Conservation (phyloP, 1,140 invertebrate genomes). For the Lordiphosa mommai region DNA sequence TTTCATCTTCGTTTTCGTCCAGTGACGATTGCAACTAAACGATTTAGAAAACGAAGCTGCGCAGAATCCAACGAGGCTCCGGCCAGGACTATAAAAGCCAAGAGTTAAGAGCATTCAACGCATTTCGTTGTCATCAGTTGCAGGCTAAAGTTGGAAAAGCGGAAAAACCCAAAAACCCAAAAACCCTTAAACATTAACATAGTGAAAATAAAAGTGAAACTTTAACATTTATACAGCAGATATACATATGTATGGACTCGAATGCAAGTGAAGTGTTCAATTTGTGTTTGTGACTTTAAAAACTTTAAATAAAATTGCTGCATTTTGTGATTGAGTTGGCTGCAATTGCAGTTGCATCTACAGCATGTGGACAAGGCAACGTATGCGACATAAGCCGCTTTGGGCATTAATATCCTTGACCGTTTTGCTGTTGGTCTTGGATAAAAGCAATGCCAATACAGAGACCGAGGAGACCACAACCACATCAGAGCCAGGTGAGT, state of each 20-base stretch:
- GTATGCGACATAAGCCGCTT: slow-evolving; percentile 69
- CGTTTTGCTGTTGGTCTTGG: slow-evolving; percentile 63
- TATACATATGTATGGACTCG: slow-evolving; percentile 1
- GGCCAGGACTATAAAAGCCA: slow-evolving; percentile 61
- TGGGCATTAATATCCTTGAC: slow-evolving; percentile 68
- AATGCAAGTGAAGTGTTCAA: too few relatives aligned
- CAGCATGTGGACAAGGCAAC: slow-evolving; percentile 51
- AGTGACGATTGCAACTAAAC: slow-evolving; percentile 17
- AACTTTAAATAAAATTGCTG: too few relatives aligned
- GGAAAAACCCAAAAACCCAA: neutral
- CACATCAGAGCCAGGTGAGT: slow-evolving; percentile 72
- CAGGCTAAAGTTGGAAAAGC: slow-evolving; percentile 17
- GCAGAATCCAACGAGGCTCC: slow-evolving; percentile 54
- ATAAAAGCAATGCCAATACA: slow-evolving; percentile 67
- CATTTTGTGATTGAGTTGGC: too few relatives aligned
- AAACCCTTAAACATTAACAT: neutral
- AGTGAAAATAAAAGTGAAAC: slow-evolving; percentile 67
- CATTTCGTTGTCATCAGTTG: slow-evolving; percentile 58
- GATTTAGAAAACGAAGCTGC: slow-evolving; percentile 25
- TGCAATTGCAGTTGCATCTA: slow-evolving; percentile 17
- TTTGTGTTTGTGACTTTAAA: too few relatives aligned
- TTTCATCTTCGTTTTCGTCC: slow-evolving; percentile 5
- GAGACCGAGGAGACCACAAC: slow-evolving; percentile 62
- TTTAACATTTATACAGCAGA: slow-evolving; percentile 18
- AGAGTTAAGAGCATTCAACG: slow-evolving; percentile 6